Evolutionary conservation across 1,140 invertebrate genomes (phyloP).

Genomic region (Meloidogyne exigua): DNA sequence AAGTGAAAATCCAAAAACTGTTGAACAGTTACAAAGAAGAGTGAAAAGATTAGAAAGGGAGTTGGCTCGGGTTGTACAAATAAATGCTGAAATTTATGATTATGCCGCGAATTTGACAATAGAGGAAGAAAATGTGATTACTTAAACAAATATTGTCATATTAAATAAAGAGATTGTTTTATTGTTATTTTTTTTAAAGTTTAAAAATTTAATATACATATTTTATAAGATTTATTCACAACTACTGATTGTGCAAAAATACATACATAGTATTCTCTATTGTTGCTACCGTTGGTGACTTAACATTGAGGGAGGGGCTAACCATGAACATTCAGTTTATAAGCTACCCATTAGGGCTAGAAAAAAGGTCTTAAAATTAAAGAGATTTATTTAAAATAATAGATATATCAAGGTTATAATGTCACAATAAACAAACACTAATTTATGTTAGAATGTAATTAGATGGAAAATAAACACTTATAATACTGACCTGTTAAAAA

Average conservation of each 20-base stretch:
- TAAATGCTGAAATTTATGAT: conserved; percentile 20
- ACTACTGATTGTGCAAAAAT: not conserved
- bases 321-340: no score
- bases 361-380: no score
- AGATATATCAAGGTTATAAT: no score
- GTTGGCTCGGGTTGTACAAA: conserved; percentile 15
- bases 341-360: no score
- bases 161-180: not conserved
- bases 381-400: no score
- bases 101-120: conserved; percentile 10
- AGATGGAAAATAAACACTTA: not conserved
- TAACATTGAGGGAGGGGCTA: not conserved
- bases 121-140: not conserved
- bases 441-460: not conserved
- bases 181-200: not conserved
- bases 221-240: not conserved
- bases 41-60: not conserved
- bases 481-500: not conserved
- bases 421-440: not conserved
- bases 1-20: not conserved
- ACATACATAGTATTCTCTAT: not conserved
- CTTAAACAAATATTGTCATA: not conserved
- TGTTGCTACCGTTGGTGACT: not conserved
- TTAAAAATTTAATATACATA: not conserved
- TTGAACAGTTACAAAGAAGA: not conserved